These are phyloP conservation scores for Drosophila suboccidentalis DNA, from an alignment of 2,888 invertebrate species.

Conservation along the genomic window DNA sequence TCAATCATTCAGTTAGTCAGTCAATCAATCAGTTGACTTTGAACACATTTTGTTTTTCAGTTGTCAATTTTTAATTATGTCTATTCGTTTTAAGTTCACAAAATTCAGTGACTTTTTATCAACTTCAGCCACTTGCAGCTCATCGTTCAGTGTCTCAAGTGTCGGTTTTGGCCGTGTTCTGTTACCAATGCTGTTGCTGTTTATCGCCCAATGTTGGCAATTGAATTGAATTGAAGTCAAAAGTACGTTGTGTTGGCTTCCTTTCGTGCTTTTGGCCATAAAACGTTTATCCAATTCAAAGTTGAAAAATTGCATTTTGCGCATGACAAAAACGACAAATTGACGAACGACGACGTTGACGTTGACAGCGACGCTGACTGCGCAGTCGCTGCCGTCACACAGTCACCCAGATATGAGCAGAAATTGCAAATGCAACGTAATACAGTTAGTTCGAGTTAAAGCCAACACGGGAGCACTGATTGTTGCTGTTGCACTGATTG, in stretches of 20 bases:
- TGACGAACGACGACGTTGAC: slow-evolving; percentile 8
- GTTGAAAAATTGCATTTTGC: slow-evolving; percentile 55
- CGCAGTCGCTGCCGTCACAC: slow-evolving; percentile 66
- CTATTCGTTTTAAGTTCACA: no score
- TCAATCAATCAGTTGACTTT: neutral
- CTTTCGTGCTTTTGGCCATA: slow-evolving; percentile 66
- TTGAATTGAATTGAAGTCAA: slow-evolving; percentile 24
- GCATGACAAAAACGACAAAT: slow-evolving; percentile 67
- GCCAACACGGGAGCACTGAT: slow-evolving; percentile 35
- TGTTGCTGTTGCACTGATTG: slow-evolving; percentile 35
- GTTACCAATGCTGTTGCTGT: neutral
- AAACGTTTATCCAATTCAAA: slow-evolving; percentile 49
- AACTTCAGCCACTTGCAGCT: neutral
- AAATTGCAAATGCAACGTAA: slow-evolving; percentile 53
- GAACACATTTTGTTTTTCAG: no score
- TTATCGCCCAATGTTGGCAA: slow-evolving; percentile 30
- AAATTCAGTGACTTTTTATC: no score
- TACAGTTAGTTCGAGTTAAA: slow-evolving; percentile 57
- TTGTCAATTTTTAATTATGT: no score
- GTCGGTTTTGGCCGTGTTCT: slow-evolving; percentile 8
- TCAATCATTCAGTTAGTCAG: neutral
- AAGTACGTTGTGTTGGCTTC: slow-evolving; percentile 46
- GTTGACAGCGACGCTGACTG: slow-evolving; percentile 20
- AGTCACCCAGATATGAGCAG: slow-evolving; percentile 73
- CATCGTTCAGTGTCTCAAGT: slow-evolving; percentile 15